These are phyloP conservation scores for Halichoerus grypus DNA, from an alignment of 2,113 vertebrate genomes.

Conservation along the genomic window DNA sequence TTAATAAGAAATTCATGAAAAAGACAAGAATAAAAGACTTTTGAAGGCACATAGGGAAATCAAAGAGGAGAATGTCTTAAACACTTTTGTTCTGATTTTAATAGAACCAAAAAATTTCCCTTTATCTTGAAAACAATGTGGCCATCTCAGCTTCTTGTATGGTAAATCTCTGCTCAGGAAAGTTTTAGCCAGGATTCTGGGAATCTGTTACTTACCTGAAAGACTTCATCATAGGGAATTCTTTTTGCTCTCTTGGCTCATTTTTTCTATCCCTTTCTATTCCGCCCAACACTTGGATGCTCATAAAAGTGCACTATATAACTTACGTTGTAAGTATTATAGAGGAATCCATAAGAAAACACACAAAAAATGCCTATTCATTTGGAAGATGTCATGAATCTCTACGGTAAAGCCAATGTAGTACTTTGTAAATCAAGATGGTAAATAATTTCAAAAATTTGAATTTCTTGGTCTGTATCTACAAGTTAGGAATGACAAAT, in stretches of 20 bases:
- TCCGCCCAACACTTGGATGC: background rate
- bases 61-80: background rate
- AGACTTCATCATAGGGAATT: background rate
- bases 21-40: background rate
- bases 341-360: background rate
- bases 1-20: background rate
- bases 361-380: background rate
- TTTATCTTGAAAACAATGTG: background rate
- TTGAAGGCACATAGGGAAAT: background rate
- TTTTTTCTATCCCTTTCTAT: background rate
- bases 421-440: background rate
- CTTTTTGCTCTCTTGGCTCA: background rate
- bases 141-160: background rate
- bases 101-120: background rate
- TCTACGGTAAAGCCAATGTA: background rate
- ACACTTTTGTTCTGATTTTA: background rate
- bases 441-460: background rate
- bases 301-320: background rate
- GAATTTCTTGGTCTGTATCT: background rate
- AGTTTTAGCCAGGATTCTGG: background rate
- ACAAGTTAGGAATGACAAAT: background rate
- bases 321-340: background rate
- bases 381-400: background rate
- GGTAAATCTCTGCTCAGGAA: background rate
- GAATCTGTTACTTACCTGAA: background rate